Conservation (phyloP, 2,113 vertebrate species). For the Hystrix brachyura region DNA sequence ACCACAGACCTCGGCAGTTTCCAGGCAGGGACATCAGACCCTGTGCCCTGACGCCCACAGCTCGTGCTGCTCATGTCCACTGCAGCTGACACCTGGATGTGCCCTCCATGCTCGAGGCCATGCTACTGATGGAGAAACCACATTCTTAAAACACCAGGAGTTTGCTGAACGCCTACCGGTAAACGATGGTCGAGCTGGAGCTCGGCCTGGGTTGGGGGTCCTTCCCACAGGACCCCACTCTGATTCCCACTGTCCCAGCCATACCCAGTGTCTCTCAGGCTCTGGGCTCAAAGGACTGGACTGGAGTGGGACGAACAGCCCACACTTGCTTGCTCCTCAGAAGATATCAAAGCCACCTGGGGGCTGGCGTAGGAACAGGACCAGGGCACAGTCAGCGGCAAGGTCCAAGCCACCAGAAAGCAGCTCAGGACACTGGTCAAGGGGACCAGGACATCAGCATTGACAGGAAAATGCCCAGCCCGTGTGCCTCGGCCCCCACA, state of each 20-base stretch:
- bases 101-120: not conserved
- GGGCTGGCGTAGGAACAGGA: not conserved
- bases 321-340: not conserved
- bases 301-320: not conserved
- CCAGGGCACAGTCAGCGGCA: not conserved
- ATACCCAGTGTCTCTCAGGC: not conserved
- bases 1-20: not conserved
- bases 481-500: not conserved
- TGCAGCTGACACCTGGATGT: not conserved
- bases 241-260: not conserved
- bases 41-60: not conserved
- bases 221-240: not conserved
- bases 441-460: not conserved
- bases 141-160: not conserved
- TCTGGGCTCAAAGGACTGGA: not conserved
- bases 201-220: accelerated
- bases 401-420: not conserved
- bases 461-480: not conserved
- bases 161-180: not conserved
- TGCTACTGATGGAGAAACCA: not conserved
- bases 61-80: not conserved
- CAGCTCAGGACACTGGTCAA: not conserved
- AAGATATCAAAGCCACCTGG: not conserved
- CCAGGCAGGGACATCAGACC: not conserved
- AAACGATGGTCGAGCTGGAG: not conserved